phyloP scores from a whole-genome alignment of 2,797 vertebrate species.

The Borostomias antarcticus region DNA sequence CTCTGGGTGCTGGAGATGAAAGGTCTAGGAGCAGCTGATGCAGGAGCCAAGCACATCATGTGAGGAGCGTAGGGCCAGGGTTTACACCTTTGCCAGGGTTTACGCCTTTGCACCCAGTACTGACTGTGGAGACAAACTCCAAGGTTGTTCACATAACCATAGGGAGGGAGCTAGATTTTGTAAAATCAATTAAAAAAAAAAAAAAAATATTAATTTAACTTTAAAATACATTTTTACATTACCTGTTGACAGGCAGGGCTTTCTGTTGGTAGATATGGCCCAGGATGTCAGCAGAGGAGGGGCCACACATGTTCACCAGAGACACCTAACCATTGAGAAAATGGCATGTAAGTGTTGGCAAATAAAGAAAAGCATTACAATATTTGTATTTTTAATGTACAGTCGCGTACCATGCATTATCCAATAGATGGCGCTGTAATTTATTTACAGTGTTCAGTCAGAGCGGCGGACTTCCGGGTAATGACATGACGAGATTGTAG shows the following conservation, averaged over 20 bases:
- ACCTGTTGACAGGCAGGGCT: constrained; percentile 3
- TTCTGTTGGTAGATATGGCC: not conserved
- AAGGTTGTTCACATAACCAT: not conserved
- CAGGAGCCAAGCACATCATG: not conserved
- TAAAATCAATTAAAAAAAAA: not conserved
- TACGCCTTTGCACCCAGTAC: not conserved
- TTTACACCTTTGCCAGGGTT: no score
- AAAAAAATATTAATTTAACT: not conserved
- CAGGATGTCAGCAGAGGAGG: not conserved
- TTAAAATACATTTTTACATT: not conserved
- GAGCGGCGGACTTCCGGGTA: not conserved
- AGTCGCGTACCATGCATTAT: not conserved
- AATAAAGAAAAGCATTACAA: not conserved
- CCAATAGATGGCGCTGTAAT: not conserved
- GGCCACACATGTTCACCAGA: constrained; percentile 4
- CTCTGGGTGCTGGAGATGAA: not conserved
- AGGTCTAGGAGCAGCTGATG: not conserved
- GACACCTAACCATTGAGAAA: not conserved
- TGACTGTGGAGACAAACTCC: not conserved
- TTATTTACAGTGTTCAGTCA: not conserved
- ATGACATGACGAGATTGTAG: not conserved
- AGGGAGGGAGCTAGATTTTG: not conserved
- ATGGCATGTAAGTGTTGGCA: not conserved
- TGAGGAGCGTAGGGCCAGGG: not conserved
- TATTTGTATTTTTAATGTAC: not conserved